These are phyloP conservation scores for Campoletis sonorensis DNA, from an alignment of 1,140 invertebrate species.

Conservation along the genomic window DNA sequence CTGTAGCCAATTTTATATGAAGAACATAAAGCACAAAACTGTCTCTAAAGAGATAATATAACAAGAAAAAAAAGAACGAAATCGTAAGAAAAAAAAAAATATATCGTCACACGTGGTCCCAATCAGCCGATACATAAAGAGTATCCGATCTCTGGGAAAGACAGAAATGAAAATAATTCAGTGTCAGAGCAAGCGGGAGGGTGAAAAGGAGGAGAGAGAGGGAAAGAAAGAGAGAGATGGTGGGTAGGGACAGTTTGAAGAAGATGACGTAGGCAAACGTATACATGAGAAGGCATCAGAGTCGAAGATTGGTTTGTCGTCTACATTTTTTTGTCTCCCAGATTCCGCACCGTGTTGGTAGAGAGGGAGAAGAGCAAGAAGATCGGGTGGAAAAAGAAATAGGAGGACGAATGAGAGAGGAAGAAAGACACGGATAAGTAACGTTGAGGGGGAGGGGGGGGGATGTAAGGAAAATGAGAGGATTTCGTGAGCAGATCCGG, in stretches of 20 bases:
- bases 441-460: background rate
- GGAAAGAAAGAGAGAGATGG: background rate
- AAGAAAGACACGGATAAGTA: background rate
- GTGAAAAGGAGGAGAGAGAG: background rate
- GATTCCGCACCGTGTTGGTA: constrained; percentile 43
- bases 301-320: constrained; percentile 58
- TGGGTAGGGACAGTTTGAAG: background rate
- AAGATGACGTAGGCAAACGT: background rate
- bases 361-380: constrained; percentile 38
- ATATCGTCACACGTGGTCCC: constrained; percentile 57
- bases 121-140: constrained; percentile 52
- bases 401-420: background rate
- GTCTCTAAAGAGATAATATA: constrained; percentile 10
- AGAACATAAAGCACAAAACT: no score
- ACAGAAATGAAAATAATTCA: constrained; percentile 9
- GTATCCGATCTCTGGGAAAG: constrained; percentile 21
- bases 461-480: constrained; percentile 26
- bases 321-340: constrained; percentile 50
- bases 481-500: constrained; percentile 45
- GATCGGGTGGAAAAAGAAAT: no score
- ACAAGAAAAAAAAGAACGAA: background rate
- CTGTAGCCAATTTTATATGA: background rate
- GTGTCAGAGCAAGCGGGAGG: background rate
- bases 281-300: background rate
- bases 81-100: constrained; percentile 42